Conservation (phyloP, 2,797 vertebrate genomes). For the Thalassophryne amazonica region DNA sequence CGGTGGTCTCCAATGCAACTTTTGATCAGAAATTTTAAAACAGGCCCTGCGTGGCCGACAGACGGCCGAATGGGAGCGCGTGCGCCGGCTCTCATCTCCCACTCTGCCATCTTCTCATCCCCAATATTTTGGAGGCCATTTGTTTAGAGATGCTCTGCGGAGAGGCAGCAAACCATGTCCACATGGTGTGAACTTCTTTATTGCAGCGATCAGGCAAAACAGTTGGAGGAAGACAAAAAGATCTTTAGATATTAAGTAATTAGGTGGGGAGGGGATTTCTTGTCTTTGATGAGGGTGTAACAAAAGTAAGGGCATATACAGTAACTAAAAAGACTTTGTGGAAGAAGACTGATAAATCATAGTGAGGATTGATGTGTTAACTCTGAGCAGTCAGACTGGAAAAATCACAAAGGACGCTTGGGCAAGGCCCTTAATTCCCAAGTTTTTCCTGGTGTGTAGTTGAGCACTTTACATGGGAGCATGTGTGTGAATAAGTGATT, state of each 20-base stretch:
- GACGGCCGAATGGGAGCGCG: constrained; percentile 45
- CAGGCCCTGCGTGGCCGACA: constrained; percentile 64
- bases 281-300: background rate
- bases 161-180: constrained; percentile 11
- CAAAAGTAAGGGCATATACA: background rate
- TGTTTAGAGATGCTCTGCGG: constrained; percentile 11
- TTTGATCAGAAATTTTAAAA: constrained; percentile 76
- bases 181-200: background rate
- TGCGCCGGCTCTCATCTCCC: background rate
- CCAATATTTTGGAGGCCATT: constrained; percentile 40
- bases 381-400: no score
- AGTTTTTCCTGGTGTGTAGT: no score
- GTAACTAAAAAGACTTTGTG: no score
- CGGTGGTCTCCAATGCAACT: constrained; percentile 59
- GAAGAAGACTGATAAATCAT: no score
- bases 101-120: constrained; percentile 24
- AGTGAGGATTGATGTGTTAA: no score
- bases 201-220: background rate
- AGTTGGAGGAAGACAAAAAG: background rate
- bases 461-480: no score
- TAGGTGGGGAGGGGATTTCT: background rate
- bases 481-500: no score
- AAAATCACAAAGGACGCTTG: no score
- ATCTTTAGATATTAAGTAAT: background rate
- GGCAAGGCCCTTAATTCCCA: no score